Conservation (phyloP, 1,140 invertebrate species). For the Bombyx mori region DNA sequence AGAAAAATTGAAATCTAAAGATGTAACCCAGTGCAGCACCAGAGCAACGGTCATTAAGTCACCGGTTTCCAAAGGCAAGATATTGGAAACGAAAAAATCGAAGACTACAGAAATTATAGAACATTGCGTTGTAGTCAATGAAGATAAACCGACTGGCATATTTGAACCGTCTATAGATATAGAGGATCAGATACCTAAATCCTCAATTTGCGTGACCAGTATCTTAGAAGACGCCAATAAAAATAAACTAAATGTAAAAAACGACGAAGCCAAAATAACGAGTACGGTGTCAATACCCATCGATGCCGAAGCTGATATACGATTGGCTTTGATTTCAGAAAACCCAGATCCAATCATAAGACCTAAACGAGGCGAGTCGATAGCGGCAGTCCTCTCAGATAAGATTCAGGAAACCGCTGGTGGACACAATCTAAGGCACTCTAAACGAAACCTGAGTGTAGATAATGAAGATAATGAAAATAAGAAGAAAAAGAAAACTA, state of each 20-base stretch:
- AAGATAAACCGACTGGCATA: constrained; percentile 74
- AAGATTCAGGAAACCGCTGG: constrained; percentile 63
- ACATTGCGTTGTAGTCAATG: constrained; percentile 52
- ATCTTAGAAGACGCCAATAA: constrained; percentile 39
- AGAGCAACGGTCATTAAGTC: constrained; percentile 72
- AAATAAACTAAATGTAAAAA: constrained; percentile 38
- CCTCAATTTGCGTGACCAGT: constrained; percentile 61
- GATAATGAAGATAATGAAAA: constrained; percentile 61
- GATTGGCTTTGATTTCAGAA: constrained; percentile 53
- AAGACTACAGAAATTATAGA: constrained; percentile 48
- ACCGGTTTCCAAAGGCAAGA: constrained; percentile 59
- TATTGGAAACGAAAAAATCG: constrained; percentile 57
- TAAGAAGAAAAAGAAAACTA: constrained; percentile 65
- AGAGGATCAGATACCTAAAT: constrained; percentile 75
- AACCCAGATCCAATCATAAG: constrained; percentile 53
- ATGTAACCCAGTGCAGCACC: constrained; percentile 51
- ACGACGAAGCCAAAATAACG: constrained; percentile 25
- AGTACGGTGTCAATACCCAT: constrained; percentile 33
- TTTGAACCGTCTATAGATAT: constrained; percentile 76
- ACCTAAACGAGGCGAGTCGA: constrained; percentile 64
- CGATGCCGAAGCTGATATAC: constrained; percentile 56
- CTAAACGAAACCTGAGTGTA: constrained; percentile 56
- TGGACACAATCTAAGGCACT: constrained; percentile 64
- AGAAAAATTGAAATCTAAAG: constrained; percentile 46
- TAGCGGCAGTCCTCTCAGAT: constrained; percentile 64